Percentiles rank a stretch among this genome's conserved stretches.
phyloP scores from a whole-genome alignment of 2,113 vertebrate genomes.

The Neopipo cinnamomea region DNA sequence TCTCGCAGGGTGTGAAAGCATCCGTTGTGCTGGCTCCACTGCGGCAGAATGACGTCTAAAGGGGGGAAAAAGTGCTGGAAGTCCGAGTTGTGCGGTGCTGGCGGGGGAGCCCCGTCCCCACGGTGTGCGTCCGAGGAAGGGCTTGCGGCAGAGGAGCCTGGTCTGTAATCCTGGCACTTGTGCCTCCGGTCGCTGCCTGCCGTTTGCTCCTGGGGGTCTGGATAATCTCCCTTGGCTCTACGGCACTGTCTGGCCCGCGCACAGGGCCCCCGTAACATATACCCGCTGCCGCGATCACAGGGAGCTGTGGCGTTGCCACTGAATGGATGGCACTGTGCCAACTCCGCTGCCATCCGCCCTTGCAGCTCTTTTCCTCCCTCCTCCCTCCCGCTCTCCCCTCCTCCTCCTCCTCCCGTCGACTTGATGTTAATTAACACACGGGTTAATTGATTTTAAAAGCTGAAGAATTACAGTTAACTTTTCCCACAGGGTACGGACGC shows the following conservation, averaged over 20 bases:
- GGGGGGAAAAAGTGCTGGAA: slow-evolving; percentile 68
- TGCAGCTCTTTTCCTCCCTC: slow-evolving; percentile 91
- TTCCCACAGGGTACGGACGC: slow-evolving; percentile 74
- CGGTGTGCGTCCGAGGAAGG: slow-evolving; percentile 57
- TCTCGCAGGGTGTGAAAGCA: slow-evolving; percentile 80
- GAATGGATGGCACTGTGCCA: slow-evolving; percentile 99
- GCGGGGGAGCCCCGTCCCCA: slow-evolving; percentile 62
- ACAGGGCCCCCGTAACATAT: slow-evolving; percentile 82
- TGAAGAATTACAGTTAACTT: slow-evolving; percentile 86
- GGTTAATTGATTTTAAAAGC: slow-evolving; percentile 98
- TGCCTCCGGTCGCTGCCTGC: slow-evolving; percentile 72
- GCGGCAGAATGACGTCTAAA: slow-evolving; percentile 72
- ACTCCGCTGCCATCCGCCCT: slow-evolving; percentile 96
- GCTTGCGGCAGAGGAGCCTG: slow-evolving; percentile 58
- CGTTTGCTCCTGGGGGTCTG: slow-evolving; percentile 77
- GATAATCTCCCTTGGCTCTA: slow-evolving; percentile 72
- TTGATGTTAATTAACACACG: slow-evolving; percentile 98
- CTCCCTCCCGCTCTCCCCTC: slow-evolving; percentile 76
- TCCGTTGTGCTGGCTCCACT: slow-evolving; percentile 75
- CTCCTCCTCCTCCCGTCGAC: slow-evolving; percentile 83
- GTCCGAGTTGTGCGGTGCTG: slow-evolving; percentile 63
- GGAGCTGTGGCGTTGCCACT: slow-evolving; percentile 93
- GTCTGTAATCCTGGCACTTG: slow-evolving; percentile 79
- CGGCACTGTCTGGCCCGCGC: slow-evolving; percentile 75
- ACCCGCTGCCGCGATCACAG: slow-evolving; percentile 84